Evolutionary conservation across 2,113 vertebrate species (phyloP), one percentile per base, ranked within the genome.

Genomic region (Accipiter virgatus): DNA sequence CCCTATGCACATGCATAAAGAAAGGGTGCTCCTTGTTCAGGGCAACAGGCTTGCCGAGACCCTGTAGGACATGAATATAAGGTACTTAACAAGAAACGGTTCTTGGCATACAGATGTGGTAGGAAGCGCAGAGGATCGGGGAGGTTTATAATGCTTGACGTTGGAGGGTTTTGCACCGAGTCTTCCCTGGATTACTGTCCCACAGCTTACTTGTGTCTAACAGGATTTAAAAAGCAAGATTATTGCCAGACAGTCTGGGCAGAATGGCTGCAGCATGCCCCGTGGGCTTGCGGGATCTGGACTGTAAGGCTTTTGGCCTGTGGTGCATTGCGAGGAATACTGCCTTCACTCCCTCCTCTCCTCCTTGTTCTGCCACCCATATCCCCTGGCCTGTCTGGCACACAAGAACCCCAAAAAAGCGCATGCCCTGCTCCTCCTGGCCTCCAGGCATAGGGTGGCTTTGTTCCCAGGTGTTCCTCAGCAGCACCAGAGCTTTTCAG

Each of bases 171-270:
- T 88, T 92, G 75, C 67, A 77, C 29, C 0, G 4, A 83, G 53
- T 88, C 86, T 88, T 88, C 80, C 63, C 82, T 90, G 86, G 83
- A 86, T 95, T 95, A 86, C 68, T 74, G 80, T 72, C 45, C 63
- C 11, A 0, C 55, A 84, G 59, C 67, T 95, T 94, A 71, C 65
- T 90, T 23, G 20, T 78, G 71, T 81, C 82, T 95, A 88, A 92
- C 83, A 77, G 88, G 82, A 94, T 95, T 95, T 92, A 80, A 77
- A 92, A 80, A 18, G 71, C 48, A 55, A 92, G 93, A 47, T 83
- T 92, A 88, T 80, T 91, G 83, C 79, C 79, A 67, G 66, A 23
- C 81, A 84, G 66, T 23, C 83, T 38, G 62, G 74, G 62, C 61
- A 82, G 82, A 86, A 79, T 0, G 36, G 62, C 62, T 50, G 32